Base-by-base conservation (phyloP, 2,888 invertebrate species). In the Drosophila borborema region DNA sequence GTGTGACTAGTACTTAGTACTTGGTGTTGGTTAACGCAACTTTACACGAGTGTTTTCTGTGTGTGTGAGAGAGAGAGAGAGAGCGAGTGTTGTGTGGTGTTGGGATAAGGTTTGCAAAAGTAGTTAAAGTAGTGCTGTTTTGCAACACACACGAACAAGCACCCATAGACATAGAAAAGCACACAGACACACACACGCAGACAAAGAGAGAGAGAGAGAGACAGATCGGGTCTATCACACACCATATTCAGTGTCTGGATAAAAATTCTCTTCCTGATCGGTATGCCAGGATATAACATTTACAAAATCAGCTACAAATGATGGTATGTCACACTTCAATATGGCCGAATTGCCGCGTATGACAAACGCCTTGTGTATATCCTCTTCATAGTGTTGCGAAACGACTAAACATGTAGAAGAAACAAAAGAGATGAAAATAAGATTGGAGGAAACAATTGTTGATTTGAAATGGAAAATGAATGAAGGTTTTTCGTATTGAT, bases 221-320 rank as follows among this genome's bases (percentile, higher is more conserved):
- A 18, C 56, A 53, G 28, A 28, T n/a, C 5, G 0, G 28, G 28
- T 28, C 48, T 34, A 60, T 73, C 81, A 92, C 93, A 88, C 92
- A 93, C 93, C 93, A 87, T 93, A 93, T 91, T 93, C 92, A 83
- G 90, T 91, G 90, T 91, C 92, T 68, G 93, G 92, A 86, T 90
- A 92, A 81, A 92, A 93, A 88, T 80, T 92, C 88, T 93, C 93
- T 76, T 92, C 87, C 81, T 92, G 95, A 93, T 97, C 96, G 82
- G 97, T 97, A 86, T 96, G 96, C 97, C 97, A 97, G 56, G 97
- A 96, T 62, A 96, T 94, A 81, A 98, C 97, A 91, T 94, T 95
- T 75, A 98, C 97, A 94, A 98, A 98, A 94, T 98, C 98, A 73
- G 97, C 97, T 74, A 98, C 98, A 94, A 98, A 98, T 75, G 97